Evolutionary conservation across 2,888 invertebrate species (phyloP).

Genomic region (Drosophila fulvimacula): DNA sequence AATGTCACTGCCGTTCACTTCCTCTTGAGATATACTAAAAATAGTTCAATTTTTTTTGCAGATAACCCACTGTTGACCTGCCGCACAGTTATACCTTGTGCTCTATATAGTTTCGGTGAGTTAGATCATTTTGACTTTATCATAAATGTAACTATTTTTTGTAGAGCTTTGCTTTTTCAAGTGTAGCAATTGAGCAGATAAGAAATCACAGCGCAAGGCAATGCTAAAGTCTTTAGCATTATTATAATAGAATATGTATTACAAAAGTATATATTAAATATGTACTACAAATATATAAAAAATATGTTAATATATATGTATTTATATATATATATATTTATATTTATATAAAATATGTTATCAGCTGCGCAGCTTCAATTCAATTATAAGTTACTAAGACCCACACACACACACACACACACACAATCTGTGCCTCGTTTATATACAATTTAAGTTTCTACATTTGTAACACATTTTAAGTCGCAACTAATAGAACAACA

Average conservation of each 20-base stretch:
- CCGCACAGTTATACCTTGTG: neutral
- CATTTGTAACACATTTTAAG: slow-evolving; percentile 52
- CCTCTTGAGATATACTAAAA: neutral
- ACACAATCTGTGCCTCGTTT: slow-evolving; percentile 10
- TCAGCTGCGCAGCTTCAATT: slow-evolving; percentile 45
- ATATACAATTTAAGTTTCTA: slow-evolving; percentile 28
- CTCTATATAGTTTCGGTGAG: neutral
- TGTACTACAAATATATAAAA: neutral
- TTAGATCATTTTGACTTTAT: neutral
- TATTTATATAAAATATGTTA: slow-evolving; percentile 23
- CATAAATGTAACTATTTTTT: neutral
- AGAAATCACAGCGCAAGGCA: slow-evolving; percentile 1
- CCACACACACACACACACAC: neutral
- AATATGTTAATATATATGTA: neutral
- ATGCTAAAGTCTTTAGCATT: neutral
- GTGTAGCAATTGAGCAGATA: slow-evolving; percentile 2
- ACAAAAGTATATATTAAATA: neutral
- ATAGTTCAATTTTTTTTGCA: neutral
- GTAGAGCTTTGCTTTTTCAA: neutral
- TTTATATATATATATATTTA: neutral
- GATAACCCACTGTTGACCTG: neutral
- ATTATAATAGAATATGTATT: neutral
- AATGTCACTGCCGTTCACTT: too few relatives aligned
- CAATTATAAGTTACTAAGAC: slow-evolving; percentile 37
- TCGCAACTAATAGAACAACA: slow-evolving; percentile 28